phyloP scores from a whole-genome alignment of 2,797 vertebrate species.

The Fringilla coelebs region DNA sequence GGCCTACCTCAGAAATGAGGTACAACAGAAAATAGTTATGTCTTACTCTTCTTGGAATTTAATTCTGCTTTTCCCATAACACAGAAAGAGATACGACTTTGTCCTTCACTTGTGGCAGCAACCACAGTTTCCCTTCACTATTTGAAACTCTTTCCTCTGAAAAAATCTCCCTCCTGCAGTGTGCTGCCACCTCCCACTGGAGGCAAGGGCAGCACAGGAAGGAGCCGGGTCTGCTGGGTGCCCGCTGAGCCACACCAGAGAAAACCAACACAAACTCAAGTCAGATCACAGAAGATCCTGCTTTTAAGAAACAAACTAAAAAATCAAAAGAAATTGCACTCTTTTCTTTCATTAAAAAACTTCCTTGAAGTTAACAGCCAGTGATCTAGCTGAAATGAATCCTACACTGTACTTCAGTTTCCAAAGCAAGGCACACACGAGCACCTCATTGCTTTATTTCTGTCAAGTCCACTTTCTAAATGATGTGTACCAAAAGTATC shows the following conservation, averaged over 20 bases:
- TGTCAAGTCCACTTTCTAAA: not conserved
- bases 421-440: not conserved
- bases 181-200: not conserved
- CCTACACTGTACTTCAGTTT: not conserved
- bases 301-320: not conserved
- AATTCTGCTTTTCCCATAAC: not conserved
- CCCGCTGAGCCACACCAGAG: not conserved
- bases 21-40: not conserved
- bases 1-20: not conserved
- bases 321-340: not conserved
- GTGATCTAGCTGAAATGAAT: not conserved
- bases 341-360: not conserved
- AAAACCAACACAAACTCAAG: not conserved
- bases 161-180: not conserved
- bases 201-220: not conserved
- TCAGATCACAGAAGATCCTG: not conserved
- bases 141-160: not conserved
- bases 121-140: not conserved
- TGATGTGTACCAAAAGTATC: not conserved
- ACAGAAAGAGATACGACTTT: not conserved
- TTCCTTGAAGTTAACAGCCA: not conserved
- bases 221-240: not conserved
- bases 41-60: not conserved
- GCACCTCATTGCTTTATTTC: not conserved
- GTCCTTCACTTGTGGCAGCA: not conserved